Base-by-base conservation (phyloP, 2,888 invertebrate species). In the Brachynemurus nebulosus region DNA sequence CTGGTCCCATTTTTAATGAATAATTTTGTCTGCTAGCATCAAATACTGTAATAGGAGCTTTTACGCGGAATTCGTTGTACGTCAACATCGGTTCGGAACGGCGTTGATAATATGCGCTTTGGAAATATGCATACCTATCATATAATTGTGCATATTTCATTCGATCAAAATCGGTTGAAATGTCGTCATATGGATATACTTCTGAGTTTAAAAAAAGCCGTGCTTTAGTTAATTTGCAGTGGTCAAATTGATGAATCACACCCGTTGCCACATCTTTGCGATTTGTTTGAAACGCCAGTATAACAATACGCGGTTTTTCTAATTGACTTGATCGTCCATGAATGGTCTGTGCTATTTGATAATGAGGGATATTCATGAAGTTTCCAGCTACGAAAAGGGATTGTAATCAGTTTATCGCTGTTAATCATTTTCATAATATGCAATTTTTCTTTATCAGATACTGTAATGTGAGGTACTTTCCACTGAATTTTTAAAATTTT, bases 81-180 rank as follows among this genome's bases (percentile, higher is more conserved):
- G n/a, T n/a, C n/a, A n/a, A n/a, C n/a, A n/a, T n/a, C n/a, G n/a
- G n/a, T n/a, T n/a, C n/a, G n/a, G n/a, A n/a, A n/a, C n/a, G n/a
- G n/a, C n/a, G n/a, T 12, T 30, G n/a, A 30, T 30, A 30, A 30
- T 30, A 30, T n/a, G 30, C 30, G 30, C n/a, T 30, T 30, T 30
- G 30, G 14, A 30, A 30, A 30, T 30, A n/a, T n/a, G 30, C 14
- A 14, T 12, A 30, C 30, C n/a, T 30, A 30, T 30, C 14, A 30
- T 30, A 30, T 14, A 30, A 30, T 30, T 30, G 30, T 30, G 30
- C 30, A 30, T 30, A 30, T 12, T 30, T n/a, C 14, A n/a, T 14
- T 14, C 14, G n/a, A 12, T n/a, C 30, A 30, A 30, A 30, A 30
- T 30, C 30, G 14, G 14, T 12, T 12, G n/a, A 12, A 12, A 30